These are phyloP conservation scores for Thumatha senex DNA, from an alignment of 2,888 invertebrate species.

Conservation along the genomic window DNA sequence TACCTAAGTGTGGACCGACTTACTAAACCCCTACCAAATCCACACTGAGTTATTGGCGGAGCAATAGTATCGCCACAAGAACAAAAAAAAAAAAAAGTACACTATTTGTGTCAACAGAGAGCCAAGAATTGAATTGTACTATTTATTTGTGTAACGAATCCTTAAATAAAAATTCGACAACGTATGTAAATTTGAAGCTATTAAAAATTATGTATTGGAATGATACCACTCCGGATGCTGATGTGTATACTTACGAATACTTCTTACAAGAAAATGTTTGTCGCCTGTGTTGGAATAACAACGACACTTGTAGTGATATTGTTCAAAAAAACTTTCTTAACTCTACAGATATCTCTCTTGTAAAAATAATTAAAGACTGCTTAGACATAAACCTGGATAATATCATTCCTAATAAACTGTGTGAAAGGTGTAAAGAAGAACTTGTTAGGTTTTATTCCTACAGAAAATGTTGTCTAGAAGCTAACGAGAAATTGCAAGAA, in stretches of 20 bases:
- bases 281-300: constrained; percentile 62
- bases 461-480: constrained; percentile 57
- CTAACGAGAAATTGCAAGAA: constrained; percentile 49
- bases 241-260: constrained; percentile 58
- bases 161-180: too few species aligned
- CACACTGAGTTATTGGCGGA: too few species aligned
- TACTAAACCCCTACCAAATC: too few species aligned
- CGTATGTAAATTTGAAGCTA: too few species aligned
- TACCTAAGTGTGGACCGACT: too few species aligned
- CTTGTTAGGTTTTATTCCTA: constrained; percentile 61
- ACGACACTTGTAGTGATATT: constrained; percentile 48
- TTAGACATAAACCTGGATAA: constrained; percentile 53
- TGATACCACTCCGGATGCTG: constrained; percentile 32
- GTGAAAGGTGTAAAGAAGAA: constrained; percentile 52
- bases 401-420: constrained; percentile 52
- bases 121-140: too few species aligned
- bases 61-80: too few species aligned
- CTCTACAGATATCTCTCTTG: constrained; percentile 29
- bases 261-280: constrained; percentile 63
- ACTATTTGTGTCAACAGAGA: too few species aligned
- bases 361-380: constrained; percentile 56
- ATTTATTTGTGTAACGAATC: too few species aligned
- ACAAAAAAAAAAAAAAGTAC: too few species aligned
- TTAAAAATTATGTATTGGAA: constrained; percentile 39
- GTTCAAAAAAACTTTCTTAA: constrained; percentile 29